These are phyloP conservation scores for Dioctria linearis DNA, from an alignment of 2,888 invertebrate genomes.

Conservation along the genomic window DNA sequence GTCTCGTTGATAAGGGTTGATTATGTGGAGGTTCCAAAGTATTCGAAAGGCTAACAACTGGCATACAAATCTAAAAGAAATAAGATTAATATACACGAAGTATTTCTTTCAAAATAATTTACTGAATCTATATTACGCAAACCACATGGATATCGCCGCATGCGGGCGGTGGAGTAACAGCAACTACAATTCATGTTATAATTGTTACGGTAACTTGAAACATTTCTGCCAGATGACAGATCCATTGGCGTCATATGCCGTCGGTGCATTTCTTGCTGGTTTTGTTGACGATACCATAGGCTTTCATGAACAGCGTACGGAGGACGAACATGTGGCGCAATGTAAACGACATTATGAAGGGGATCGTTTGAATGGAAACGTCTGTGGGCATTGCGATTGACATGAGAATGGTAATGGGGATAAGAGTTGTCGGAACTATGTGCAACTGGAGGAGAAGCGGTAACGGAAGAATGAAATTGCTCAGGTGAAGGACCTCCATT, in stretches of 20 bases:
- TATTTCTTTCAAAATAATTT: slow-evolving; percentile 11
- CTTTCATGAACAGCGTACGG: slow-evolving; percentile 83
- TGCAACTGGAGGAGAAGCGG: slow-evolving; percentile 68
- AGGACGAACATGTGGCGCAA: slow-evolving; percentile 70
- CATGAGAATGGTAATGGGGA: slow-evolving; percentile 47
- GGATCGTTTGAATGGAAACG: slow-evolving; percentile 59
- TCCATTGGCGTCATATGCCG: slow-evolving; percentile 71
- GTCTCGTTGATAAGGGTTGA: slow-evolving; percentile 60
- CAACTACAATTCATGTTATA: slow-evolving; percentile 67
- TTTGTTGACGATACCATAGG: slow-evolving; percentile 83
- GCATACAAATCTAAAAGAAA: slow-evolving; percentile 61
- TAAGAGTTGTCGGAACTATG: slow-evolving; percentile 59
- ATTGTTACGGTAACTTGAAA: slow-evolving; percentile 66
- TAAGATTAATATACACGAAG: too few relatives aligned
- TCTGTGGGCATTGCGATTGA: slow-evolving; percentile 31
- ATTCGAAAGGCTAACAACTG: slow-evolving; percentile 60
- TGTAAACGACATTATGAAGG: slow-evolving; percentile 62
- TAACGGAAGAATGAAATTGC: slow-evolving; percentile 64
- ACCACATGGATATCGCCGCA: slow-evolving; percentile 53
- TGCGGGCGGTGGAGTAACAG: slow-evolving; percentile 66
- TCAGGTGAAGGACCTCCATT: slow-evolving; percentile 55
- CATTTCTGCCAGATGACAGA: slow-evolving; percentile 67
- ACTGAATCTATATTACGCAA: slow-evolving; percentile 69
- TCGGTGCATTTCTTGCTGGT: slow-evolving; percentile 75
- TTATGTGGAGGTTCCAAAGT: slow-evolving; percentile 59